Evolutionary conservation across 2,888 invertebrate species (phyloP).

Genomic region (Caenorhabditis imperialis): DNA sequence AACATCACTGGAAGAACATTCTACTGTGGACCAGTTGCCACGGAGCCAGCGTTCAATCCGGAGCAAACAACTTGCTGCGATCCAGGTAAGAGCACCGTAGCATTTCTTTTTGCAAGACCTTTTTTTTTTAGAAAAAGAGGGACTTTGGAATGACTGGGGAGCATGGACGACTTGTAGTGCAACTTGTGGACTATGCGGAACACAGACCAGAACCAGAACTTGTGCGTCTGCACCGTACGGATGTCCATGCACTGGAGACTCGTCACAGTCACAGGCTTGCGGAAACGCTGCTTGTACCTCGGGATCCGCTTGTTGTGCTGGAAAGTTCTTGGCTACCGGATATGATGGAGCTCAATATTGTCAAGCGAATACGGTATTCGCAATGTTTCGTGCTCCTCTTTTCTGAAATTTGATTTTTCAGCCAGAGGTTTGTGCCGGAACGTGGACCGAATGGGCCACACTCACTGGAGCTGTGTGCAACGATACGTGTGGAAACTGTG

Average conservation of each 20-base stretch:
- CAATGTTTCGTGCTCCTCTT: neutral
- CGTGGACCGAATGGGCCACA: constrained; percentile 54
- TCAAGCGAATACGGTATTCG: constrained; percentile 36
- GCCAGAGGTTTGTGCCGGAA: constrained; percentile 44
- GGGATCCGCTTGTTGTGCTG: constrained; percentile 23
- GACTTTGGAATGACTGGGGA: constrained; percentile 56
- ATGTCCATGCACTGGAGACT: constrained; percentile 55
- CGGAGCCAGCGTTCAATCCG: constrained; percentile 17
- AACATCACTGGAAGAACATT: neutral
- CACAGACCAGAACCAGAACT: constrained; percentile 38
- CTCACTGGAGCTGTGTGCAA: constrained; percentile 28
- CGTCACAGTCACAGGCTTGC: constrained; percentile 31
- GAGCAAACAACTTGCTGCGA: constrained; percentile 52
- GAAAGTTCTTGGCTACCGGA: constrained; percentile 39
- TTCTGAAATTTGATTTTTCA: constrained; percentile 1
- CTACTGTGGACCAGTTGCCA: constrained; percentile 27
- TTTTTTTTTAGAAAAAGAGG: constrained; percentile 38
- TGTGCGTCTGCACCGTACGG: constrained; percentile 53
- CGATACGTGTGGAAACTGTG: constrained; percentile 61
- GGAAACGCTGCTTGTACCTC: constrained; percentile 32
- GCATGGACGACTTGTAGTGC: constrained; percentile 48
- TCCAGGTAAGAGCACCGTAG: no score
- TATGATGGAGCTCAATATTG: constrained; percentile 53
- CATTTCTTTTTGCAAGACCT: neutral
- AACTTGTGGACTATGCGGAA: constrained; percentile 58